Conservation (phyloP, 2,888 invertebrate genomes). For the Stegophylla sp. region DNA sequence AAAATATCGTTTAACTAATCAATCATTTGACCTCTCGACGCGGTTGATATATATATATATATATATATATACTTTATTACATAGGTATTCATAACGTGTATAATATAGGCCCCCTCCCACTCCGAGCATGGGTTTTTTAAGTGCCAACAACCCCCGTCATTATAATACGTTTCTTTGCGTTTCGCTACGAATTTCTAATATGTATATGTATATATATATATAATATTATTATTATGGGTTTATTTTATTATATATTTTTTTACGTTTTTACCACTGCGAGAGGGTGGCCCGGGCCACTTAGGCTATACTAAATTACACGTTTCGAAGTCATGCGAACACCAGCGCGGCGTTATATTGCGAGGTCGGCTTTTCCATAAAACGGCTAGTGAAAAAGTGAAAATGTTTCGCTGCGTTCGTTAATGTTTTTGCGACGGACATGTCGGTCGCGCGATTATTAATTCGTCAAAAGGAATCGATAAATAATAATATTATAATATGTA, state of each 20-base stretch:
- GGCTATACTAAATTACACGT: constrained; percentile 55
- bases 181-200: constrained; percentile 15
- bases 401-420: constrained; percentile 8
- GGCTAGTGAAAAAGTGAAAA: constrained; percentile 17
- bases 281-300: constrained; percentile 29
- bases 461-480: not conserved
- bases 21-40: constrained; percentile 56
- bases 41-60: constrained; percentile 37
- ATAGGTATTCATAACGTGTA: not conserved
- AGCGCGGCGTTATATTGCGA: constrained; percentile 22
- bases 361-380: not conserved
- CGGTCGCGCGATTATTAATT: constrained; percentile 15
- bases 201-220: not conserved
- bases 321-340: constrained; percentile 57
- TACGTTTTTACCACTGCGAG: constrained; percentile 4
- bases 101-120: not conserved
- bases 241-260: no score
- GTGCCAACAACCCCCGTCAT: constrained; percentile 53
- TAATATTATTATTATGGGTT: not conserved
- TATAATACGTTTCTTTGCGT: constrained; percentile 32
- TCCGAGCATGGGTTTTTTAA: constrained; percentile 25
- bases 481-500: not conserved
- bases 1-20: constrained; percentile 49
- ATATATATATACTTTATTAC: constrained; percentile 4
- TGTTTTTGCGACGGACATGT: constrained; percentile 22